Percentiles rank a stretch among this genome's conserved stretches.
phyloP scores from a whole-genome alignment of 2,797 vertebrate genomes.

The Phataginus tetradactyla region DNA sequence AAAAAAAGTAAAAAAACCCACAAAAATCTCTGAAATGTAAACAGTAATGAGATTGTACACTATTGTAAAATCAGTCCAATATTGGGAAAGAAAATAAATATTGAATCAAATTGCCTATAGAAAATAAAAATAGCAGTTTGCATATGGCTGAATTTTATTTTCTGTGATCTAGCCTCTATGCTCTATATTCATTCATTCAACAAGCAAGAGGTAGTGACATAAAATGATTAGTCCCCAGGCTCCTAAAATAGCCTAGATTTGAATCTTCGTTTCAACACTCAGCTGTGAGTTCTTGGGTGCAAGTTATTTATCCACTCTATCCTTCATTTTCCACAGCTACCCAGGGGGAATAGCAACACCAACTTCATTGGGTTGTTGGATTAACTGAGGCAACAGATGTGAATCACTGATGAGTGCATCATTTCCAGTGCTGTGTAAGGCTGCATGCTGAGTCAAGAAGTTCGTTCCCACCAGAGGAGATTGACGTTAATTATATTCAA shows the following conservation, averaged over 20 bases:
- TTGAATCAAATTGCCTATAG: background rate
- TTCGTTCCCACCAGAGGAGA: background rate
- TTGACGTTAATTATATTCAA: background rate
- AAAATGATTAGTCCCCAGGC: background rate
- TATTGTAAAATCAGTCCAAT: background rate
- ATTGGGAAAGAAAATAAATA: background rate
- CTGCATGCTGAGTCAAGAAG: background rate
- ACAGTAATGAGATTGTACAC: background rate
- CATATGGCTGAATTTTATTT: background rate
- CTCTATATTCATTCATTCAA: background rate
- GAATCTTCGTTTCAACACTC: background rate
- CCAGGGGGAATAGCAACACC: background rate
- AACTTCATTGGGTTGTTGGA: background rate
- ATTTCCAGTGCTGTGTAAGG: background rate
- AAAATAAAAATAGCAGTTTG: background rate
- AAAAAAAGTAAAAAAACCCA: background rate
- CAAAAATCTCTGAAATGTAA: background rate
- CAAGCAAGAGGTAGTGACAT: background rate
- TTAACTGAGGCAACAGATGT: background rate
- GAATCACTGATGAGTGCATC: background rate
- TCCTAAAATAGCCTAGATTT: background rate
- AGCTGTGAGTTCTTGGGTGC: background rate
- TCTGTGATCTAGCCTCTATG: background rate
- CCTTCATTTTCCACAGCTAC: background rate
- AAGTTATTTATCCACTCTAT: background rate